Evolutionary conservation across 1,140 invertebrate genomes (phyloP).

Genomic region (Heliconius eleuchia): DNA sequence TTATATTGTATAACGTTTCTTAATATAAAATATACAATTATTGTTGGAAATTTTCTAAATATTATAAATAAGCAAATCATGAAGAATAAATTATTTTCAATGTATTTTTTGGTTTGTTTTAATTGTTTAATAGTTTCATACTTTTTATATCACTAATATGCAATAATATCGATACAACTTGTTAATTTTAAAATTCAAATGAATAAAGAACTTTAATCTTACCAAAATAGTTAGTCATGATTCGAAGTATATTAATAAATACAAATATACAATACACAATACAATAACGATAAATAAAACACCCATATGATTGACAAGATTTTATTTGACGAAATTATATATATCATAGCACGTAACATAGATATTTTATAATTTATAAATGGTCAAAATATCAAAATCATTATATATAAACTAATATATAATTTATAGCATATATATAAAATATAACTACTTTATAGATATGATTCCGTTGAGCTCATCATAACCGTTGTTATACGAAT

Average conservation of each 20-base stretch:
- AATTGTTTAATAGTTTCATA: neutral
- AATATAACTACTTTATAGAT: no score
- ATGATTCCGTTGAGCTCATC: no score
- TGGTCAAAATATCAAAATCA: neutral
- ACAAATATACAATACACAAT: constrained; percentile 10
- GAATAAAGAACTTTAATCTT: no score
- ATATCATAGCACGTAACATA: neutral
- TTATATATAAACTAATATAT: neutral
- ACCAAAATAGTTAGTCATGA: no score
- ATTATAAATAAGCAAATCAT: constrained; percentile 80
- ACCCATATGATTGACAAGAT: constrained; percentile 30
- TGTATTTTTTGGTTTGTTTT: constrained; percentile 66
- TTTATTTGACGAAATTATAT: constrained; percentile 27
- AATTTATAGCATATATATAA: no score
- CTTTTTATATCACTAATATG: neutral
- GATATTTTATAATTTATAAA: neutral
- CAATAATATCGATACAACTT: neutral
- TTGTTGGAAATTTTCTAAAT: constrained; percentile 80
- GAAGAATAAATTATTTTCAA: constrained; percentile 81
- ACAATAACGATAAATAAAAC: constrained; percentile 33
- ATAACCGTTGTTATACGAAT: no score
- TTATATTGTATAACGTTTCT: constrained; percentile 77
- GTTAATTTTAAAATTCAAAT: no score
- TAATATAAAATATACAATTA: constrained; percentile 78
- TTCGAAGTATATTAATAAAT: neutral